A percentile compares a stretch with the other conserved stretches of the same genome.
These are phyloP conservation scores for Oligia fasciuncula DNA, from an alignment of 2,888 invertebrate genomes.

Conservation along the genomic window DNA sequence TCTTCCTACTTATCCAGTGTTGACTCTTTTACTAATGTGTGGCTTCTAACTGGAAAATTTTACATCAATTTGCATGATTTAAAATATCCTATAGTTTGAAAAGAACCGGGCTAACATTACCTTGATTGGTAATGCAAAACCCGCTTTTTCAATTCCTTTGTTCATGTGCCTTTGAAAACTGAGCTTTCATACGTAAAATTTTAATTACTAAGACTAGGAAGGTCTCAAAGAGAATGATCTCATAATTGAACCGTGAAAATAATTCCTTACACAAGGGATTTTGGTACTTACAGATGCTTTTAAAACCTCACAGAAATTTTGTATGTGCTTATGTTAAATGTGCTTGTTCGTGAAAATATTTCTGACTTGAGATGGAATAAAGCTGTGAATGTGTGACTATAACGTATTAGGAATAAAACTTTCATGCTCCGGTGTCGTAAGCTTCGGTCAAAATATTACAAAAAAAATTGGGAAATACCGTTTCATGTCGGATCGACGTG, in stretches of 20 bases:
- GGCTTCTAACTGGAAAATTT: not conserved
- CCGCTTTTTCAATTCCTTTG: constrained; percentile 46
- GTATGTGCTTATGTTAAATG: not conserved
- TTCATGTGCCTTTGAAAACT: constrained; percentile 42
- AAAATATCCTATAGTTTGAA: constrained; percentile 2
- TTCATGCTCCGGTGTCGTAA: not conserved
- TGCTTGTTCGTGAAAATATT: not conserved
- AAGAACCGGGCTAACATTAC: constrained; percentile 2
- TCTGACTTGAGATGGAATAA: not conserved
- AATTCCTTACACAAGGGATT: constrained; percentile 22
- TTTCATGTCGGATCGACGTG: not conserved
- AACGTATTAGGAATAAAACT: not conserved
- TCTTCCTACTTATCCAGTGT: not conserved
- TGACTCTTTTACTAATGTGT: not conserved
- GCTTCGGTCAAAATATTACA: not conserved
- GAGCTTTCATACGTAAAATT: constrained; percentile 51
- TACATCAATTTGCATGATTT: not conserved
- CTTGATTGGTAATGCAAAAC: constrained; percentile 25
- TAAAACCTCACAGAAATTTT: not conserved
- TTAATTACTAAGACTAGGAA: constrained; percentile 58
- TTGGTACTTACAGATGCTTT: not conserved
- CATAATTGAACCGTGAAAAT: constrained; percentile 50
- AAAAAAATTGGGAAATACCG: not conserved
- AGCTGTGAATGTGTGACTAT: not conserved
- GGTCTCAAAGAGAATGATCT: constrained; percentile 55